A percentile compares a stretch with the other conserved stretches of the same genome.
Evolutionary conservation across 2,888 invertebrate genomes (phyloP).

Genomic region (Leptopilina myrica): DNA sequence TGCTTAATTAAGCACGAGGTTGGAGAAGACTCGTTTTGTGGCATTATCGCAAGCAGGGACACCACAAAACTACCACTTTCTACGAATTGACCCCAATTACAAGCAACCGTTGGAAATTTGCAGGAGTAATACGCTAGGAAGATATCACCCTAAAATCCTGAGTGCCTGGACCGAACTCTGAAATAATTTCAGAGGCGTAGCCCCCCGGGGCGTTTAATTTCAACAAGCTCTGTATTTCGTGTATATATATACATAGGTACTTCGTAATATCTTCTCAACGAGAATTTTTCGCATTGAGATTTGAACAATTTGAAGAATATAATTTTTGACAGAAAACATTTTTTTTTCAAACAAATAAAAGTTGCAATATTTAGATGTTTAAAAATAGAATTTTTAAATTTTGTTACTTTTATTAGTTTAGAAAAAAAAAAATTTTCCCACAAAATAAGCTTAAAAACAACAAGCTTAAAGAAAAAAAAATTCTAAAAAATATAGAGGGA

Average conservation of each 20-base stretch:
- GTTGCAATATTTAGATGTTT: too few relatives aligned
- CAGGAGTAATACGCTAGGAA: slow-evolving; percentile 7
- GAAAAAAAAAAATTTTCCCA: too few relatives aligned
- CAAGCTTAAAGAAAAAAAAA: too few relatives aligned
- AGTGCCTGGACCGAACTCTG: slow-evolving; percentile 9
- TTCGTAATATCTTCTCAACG: background rate
- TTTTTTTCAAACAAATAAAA: too few relatives aligned
- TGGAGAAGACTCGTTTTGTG: slow-evolving; percentile 6
- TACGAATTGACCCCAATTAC: slow-evolving; percentile 30
- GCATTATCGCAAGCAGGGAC: slow-evolving; percentile 29
- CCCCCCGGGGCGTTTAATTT: slow-evolving; percentile 18
- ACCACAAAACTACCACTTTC: slow-evolving; percentile 28
- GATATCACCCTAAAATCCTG: slow-evolving; percentile 31
- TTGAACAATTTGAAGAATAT: too few relatives aligned
- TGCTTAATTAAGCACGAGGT: slow-evolving; percentile 19
- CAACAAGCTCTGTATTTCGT: background rate
- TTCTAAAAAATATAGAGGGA: too few relatives aligned
- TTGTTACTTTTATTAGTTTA: too few relatives aligned
- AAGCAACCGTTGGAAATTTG: slow-evolving; percentile 31
- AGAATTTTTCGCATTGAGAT: background rate
- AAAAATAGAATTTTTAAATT: too few relatives aligned
- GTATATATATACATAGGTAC: background rate
- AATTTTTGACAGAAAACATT: too few relatives aligned
- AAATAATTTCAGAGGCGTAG: slow-evolving; percentile 31
- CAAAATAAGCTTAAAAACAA: too few relatives aligned